Evolutionary conservation across 2,113 vertebrate genomes (phyloP).

Genomic region (Rhinolophus sinicus): DNA sequence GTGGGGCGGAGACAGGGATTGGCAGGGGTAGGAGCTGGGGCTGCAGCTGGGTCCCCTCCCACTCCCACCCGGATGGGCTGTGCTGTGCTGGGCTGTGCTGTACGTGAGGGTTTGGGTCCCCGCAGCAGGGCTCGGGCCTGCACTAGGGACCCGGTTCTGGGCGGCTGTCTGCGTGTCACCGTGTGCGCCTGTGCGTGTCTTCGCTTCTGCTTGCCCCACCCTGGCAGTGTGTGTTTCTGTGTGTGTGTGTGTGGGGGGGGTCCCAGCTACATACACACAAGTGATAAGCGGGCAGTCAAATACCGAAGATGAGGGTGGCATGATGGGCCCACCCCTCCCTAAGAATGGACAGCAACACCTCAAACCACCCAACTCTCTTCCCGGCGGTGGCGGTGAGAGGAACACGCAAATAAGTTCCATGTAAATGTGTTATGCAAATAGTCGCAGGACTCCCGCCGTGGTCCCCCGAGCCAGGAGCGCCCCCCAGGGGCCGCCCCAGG

Average conservation of each 20-base stretch:
- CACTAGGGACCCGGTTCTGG: no score
- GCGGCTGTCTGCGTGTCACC: background rate
- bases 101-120: background rate
- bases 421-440: background rate
- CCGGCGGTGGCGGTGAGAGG: rapidly evolving
- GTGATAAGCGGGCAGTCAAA: background rate
- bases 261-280: background rate
- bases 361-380: background rate
- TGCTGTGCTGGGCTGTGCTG: background rate
- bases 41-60: background rate
- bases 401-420: background rate
- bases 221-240: background rate
- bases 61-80: background rate
- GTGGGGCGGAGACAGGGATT: background rate
- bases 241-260: no score
- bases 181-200: background rate
- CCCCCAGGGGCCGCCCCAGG: background rate
- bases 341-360: background rate
- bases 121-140: background rate
- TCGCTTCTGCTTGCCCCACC: background rate
- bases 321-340: background rate
- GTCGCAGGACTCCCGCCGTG: rapidly evolving
- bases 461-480: background rate
- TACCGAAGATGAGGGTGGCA: background rate
- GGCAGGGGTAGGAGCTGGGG: background rate